Conservation (phyloP, 2,888 invertebrate species). For the Luperina testacea region DNA sequence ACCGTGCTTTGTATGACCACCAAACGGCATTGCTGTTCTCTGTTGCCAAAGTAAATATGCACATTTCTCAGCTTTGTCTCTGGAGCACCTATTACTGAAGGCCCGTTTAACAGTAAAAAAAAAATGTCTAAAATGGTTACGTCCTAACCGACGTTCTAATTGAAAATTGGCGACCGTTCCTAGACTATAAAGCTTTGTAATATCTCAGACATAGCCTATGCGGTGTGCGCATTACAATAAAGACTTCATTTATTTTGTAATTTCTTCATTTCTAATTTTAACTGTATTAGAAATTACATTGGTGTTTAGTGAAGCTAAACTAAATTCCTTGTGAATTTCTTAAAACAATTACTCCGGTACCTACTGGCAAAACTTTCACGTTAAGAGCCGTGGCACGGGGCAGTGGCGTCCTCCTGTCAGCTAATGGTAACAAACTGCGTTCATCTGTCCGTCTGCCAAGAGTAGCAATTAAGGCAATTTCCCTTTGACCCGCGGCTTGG, state of each 20-base stretch:
- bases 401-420: not conserved
- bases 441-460: conserved; percentile 26
- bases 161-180: no score
- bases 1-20: not conserved
- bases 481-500: conserved; percentile 16
- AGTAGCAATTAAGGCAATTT: conserved; percentile 29
- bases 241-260: not conserved
- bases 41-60: not conserved
- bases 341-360: not conserved
- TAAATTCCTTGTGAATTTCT: not conserved
- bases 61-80: not conserved
- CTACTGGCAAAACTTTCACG: not conserved
- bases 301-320: not conserved
- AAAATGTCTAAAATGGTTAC: not conserved
- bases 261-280: not conserved
- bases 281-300: not conserved
- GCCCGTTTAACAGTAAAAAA: not conserved
- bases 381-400: not conserved
- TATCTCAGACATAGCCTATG: no score
- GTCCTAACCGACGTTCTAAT: not conserved
- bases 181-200: not conserved
- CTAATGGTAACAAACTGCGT: conserved; percentile 34
- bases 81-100: not conserved
- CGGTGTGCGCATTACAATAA: not conserved
- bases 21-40: not conserved